phyloP scores from a whole-genome alignment of 1,140 invertebrate species.

The Brachionus koreanus region DNA sequence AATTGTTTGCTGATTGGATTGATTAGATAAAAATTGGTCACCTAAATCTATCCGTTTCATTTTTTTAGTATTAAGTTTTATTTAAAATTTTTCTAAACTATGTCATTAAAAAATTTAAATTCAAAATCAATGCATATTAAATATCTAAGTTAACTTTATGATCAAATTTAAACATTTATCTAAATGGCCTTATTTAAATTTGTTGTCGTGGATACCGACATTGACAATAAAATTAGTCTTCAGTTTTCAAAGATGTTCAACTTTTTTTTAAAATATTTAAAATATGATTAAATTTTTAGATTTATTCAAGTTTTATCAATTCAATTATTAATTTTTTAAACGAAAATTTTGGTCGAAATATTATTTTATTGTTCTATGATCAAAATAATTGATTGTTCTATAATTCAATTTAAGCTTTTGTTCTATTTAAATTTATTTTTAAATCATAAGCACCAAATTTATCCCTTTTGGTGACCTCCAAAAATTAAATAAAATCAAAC shows the following conservation, averaged over 20 bases:
- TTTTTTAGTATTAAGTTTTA: background rate
- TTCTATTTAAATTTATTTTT: background rate
- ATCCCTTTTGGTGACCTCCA: background rate
- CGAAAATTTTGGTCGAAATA: background rate
- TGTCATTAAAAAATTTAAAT: background rate
- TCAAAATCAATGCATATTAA: background rate
- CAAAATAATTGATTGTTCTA: background rate
- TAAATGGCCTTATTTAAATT: background rate
- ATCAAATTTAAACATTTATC: background rate
- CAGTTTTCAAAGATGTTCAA: background rate
- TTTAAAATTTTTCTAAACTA: background rate
- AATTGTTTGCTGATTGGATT: slow-evolving; percentile 15
- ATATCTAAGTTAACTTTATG: slow-evolving; percentile 3
- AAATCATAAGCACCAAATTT: background rate
- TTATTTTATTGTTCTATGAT: background rate
- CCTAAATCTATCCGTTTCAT: background rate
- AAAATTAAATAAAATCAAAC: background rate
- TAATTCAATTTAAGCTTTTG: background rate
- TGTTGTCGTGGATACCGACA: background rate
- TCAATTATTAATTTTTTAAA: background rate
- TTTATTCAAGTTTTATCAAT: background rate
- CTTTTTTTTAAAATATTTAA: background rate
- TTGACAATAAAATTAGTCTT: background rate
- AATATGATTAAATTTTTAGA: background rate
- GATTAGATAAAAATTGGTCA: background rate